Evolutionary conservation across 92 coral and sea anemone species (phyloP), one percentile per base, ranked within the genome.

Genomic region (Isaurus tuberculatus): DNA sequence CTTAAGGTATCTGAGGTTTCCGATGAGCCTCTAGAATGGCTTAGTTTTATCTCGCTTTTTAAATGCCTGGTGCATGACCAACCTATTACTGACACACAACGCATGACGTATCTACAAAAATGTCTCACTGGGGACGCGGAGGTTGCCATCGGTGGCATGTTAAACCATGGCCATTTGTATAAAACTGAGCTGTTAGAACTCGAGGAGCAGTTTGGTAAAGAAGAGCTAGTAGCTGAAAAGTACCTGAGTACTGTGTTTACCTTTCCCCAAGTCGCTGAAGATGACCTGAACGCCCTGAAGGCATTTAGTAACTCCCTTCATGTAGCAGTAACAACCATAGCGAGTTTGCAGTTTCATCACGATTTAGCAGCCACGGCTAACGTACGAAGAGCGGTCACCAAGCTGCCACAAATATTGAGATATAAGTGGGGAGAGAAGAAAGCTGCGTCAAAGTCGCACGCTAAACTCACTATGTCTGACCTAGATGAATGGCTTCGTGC

Each of bases 401-500:
- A 90, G 51, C 84, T 90, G n/a, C 86, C 86, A 22, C 71, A 83
- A 9, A 37, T 4, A 4, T 69, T 7, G 81, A 30, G 36, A 79
- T 49, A 73, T 67, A n/a, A 48, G 19, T 13, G 88, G 86, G 20
- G 91, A 87, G 73, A 69, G 67, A 87, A 90, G 82, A 55, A 37
- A 61, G 10, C 72, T 34, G 57, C n/a, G 3, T 49, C 57, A 49
- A 11, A 49, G 57, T 49, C 55, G 55, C 55, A 48, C 13, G 4
- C 11, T 48, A 67, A 67, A 34, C 80, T 73, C 23, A 83, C 89
- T 23, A 44, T 87, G 25, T 25, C 65, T 20, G 87, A 90, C 48
- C 85, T 87, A 28, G 85, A 90, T 46, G 55, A 71, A 34, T 87
- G 94, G 94, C 78, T 90, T 30, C 84, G 91, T 14, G 79, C 78